Evolutionary conservation across 2,797 vertebrate species (phyloP), one percentile per base, ranked within the genome.

Genomic region (Gymnoscopelus braueri): DNA sequence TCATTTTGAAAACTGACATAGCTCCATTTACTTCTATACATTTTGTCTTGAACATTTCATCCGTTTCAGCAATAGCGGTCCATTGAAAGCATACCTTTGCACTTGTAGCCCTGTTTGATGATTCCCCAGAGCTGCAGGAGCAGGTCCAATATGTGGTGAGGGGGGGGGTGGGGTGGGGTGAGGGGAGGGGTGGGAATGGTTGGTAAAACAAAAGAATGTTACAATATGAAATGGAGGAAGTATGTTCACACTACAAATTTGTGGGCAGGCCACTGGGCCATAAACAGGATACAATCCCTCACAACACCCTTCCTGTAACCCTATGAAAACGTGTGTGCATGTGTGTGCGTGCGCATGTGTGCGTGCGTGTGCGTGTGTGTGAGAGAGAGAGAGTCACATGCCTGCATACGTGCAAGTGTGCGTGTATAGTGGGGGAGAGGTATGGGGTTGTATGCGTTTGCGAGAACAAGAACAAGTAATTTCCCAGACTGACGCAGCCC

Each of bases 91-190:
- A 63, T 95, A 98, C 98, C 98, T 98, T 97, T 99, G 90, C 98
- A 99, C 91, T 97, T 99, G 93, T 95, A 97, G 85, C 98, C 98
- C 92, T 99, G 98, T 87, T 98, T 99, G 93, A 99, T 98, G 91
- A 99, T 97, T 71, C 98, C 97, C 98, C 98, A 99, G 68, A 99
- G 96, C 98, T 99, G 93, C 72, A 94, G 93, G 77, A 85, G 39
- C 14, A 57, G 61, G 19, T 63, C 50, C 60, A 4, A 62, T 15
- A 15, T 68, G 7, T 81, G 82, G 87, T 84, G 83, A 68, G 88
- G 86, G 80, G 86, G 87, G 78, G 55, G 64, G 55, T 19, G 19
- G 19, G 19, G 19, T 19, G 19, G 80, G 71, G 69, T 74, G 63
- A 10, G 72, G 72, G 81, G 78, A 75, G 53, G 68, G 65, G 86